phyloP scores from a whole-genome alignment of 1,140 invertebrate genomes.

The Meloidogyne chitwoodi region DNA sequence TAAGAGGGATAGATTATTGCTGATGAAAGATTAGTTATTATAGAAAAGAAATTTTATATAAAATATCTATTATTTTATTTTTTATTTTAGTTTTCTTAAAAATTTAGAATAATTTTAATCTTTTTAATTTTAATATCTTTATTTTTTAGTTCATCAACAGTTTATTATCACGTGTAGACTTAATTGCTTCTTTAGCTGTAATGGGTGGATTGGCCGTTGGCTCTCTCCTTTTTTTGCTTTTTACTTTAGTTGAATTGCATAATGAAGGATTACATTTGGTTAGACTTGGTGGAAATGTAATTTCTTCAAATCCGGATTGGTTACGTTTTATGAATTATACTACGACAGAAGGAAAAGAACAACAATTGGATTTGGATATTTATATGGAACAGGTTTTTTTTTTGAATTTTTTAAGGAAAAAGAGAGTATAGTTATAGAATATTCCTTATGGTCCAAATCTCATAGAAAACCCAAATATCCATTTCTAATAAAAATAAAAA shows the following conservation, averaged over 20 bases:
- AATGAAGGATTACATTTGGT: conserved; percentile 88
- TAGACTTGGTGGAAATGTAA: conserved; percentile 77
- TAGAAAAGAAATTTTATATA: too few relatives aligned
- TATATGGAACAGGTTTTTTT: conserved; percentile 55
- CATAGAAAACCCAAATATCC: too few relatives aligned
- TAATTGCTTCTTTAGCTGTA: conserved; percentile 63
- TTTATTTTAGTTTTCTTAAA: too few relatives aligned
- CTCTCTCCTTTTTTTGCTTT: conserved; percentile 62
- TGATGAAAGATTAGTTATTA: too few relatives aligned
- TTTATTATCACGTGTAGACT: conserved; percentile 62
- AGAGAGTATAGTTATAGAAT: too few relatives aligned
- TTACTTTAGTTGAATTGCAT: conserved; percentile 72
- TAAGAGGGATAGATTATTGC: too few relatives aligned
- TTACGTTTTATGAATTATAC: conserved; percentile 53
- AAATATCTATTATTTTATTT: too few relatives aligned
- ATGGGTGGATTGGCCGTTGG: conserved; percentile 63
- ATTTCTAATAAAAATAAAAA: too few relatives aligned
- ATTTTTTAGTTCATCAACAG: conserved; percentile 60
- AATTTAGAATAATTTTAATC: too few relatives aligned
- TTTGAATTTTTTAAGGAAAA: too few relatives aligned
- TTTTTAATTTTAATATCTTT: too few relatives aligned
- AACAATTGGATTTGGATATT: conserved; percentile 52
- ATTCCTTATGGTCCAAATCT: too few relatives aligned
- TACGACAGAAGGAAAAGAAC: conserved; percentile 49
- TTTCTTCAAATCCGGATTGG: conserved; percentile 63